These are phyloP conservation scores for Lepidochrysops patricia DNA, from an alignment of 2,888 invertebrate genomes.

Conservation along the genomic window DNA sequence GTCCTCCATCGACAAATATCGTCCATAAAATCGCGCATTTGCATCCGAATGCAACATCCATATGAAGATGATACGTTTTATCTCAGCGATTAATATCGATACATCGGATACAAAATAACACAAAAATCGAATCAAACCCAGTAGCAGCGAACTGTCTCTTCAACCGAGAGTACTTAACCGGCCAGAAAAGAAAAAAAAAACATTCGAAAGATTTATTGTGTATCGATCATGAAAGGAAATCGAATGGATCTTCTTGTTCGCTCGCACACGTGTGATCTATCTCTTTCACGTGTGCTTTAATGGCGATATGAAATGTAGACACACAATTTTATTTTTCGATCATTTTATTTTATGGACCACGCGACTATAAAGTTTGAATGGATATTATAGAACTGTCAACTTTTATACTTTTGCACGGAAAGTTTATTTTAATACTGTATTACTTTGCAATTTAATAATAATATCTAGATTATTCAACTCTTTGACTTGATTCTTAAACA, in stretches of 20 bases:
- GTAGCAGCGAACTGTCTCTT: slow-evolving; percentile 53
- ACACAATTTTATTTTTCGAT: slow-evolving; percentile 33
- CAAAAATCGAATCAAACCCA: slow-evolving; percentile 43
- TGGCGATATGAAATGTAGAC: slow-evolving; percentile 30
- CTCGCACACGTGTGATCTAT: slow-evolving; percentile 21
- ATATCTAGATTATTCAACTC: no score
- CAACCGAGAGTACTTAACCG: slow-evolving; percentile 42
- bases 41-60: slow-evolving; percentile 1
- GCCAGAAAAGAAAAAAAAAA: slow-evolving; percentile 42
- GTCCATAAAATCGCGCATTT: neutral
- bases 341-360: slow-evolving; percentile 1
- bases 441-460: no score
- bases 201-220: slow-evolving; percentile 53
- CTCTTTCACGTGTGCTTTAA: slow-evolving; percentile 26
- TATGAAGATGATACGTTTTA: neutral
- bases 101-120: slow-evolving; percentile 44
- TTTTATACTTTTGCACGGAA: neutral
- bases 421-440: neutral
- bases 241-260: slow-evolving; percentile 38
- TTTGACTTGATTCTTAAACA: no score
- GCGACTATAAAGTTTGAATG: neutral
- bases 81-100: slow-evolving; percentile 33
- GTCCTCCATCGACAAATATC: neutral
- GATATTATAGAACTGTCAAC: neutral
- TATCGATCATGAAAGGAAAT: slow-evolving; percentile 59